These are phyloP conservation scores for Anhinga rufa DNA, from an alignment of 2,113 vertebrate species.

Conservation along the genomic window DNA sequence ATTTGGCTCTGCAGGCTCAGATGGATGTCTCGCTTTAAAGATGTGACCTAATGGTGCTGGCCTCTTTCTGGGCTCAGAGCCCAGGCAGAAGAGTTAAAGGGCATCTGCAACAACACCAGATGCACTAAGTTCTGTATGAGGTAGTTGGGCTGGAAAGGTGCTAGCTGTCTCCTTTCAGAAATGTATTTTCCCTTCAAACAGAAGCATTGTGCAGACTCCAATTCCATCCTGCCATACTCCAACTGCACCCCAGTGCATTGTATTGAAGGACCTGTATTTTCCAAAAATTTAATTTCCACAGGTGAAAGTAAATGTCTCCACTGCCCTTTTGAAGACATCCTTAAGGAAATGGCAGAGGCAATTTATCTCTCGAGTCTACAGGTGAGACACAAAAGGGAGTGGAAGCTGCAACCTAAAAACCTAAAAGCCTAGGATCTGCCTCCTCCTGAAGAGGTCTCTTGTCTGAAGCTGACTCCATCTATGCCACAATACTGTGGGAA, in stretches of 20 bases:
- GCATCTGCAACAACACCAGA: background rate
- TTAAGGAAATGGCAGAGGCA: background rate
- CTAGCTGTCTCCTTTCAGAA: background rate
- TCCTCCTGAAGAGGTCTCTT: background rate
- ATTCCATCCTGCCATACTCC: background rate
- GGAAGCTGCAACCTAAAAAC: background rate
- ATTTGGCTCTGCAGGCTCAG: background rate
- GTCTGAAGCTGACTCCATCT: background rate
- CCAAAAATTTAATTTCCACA: background rate
- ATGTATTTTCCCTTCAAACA: background rate
- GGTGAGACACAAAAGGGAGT: background rate
- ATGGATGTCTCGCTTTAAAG: background rate
- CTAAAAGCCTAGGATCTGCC: background rate
- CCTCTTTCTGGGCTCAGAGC: background rate
- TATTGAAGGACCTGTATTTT: background rate
- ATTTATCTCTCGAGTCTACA: background rate
- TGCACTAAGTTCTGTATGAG: background rate
- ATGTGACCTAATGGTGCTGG: background rate
- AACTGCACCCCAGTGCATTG: background rate
- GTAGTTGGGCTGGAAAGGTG: background rate
- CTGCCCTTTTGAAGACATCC: background rate
- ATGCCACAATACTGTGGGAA: background rate
- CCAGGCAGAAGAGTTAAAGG: background rate
- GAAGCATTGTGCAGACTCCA: background rate
- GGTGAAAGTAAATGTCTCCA: background rate